Base-by-base conservation (phyloP, 1,140 invertebrate species). In the Theocolax elegans region DNA sequence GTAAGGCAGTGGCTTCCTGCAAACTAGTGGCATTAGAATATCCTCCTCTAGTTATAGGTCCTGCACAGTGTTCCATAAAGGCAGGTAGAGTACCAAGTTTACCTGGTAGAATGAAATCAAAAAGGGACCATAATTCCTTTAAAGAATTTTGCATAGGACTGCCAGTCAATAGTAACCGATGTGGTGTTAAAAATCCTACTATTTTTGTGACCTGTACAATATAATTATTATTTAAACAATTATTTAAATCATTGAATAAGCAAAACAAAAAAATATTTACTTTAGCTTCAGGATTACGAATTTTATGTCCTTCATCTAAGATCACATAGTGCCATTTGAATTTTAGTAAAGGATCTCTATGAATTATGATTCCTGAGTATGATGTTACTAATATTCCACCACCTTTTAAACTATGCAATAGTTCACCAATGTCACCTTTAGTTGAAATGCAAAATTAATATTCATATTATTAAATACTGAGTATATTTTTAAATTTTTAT, bases 71-170 rank as follows among this genome's bases (percentile, higher is more conserved):
- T 74, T 96, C 92, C 84, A 95, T 90, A 84, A 99, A 99, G 67
- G 91, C 92, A 74, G 90, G 90, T 54, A 97, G 83, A n/a, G 94
- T 95, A 6, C 97, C 97, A 49, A 98, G 87, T 83, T 97, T 94
- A 1, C 96, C 95, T 2, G 97, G 97, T 82, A 95, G 93, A 75
- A 99, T 92, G 83, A 99, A 99, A 85, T 99, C 97, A 88, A 99
- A 97, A 12, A 99, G 82, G 23, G 96, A 98, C 96, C 96, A 98
- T 3, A 98, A 80, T 87, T 98, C 96, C 79, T 93, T 92, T n/a
- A 99, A 87, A 79, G 97, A 97, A 86, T 99, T 99, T 83, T 99
- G 97, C 88, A 99, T 93, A 3, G 97, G 97, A 72, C 96, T 97
- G 10, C 97, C 97, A 60, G 94, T 95, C 42, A 94, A 84, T 44